A percentile compares a stretch with the other conserved stretches of the same genome.
Conservation (phyloP, 2,888 invertebrate species). For the Tipula confusa region DNA sequence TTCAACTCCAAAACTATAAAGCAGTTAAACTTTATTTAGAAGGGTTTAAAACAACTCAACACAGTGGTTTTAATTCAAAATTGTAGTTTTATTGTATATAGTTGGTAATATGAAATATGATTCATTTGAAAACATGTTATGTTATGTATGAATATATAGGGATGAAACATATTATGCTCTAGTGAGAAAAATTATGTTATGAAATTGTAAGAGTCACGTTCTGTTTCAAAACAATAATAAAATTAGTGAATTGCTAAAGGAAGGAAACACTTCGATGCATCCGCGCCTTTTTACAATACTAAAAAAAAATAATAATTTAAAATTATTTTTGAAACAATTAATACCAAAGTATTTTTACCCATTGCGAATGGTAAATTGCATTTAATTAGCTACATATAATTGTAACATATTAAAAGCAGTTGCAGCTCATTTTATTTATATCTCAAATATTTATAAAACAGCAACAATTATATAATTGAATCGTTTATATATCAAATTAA, state of each 20-base stretch:
- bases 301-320: too few relatives aligned
- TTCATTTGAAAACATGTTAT: not conserved
- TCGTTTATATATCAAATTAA: not conserved
- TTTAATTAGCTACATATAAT: too few relatives aligned
- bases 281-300: too few relatives aligned
- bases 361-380: too few relatives aligned
- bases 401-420: too few relatives aligned
- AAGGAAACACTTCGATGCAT: too few relatives aligned
- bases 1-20: not conserved
- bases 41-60: not conserved
- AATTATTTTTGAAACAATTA: too few relatives aligned
- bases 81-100: not conserved
- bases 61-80: not conserved
- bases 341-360: too few relatives aligned
- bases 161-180: not conserved
- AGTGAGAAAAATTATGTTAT: not conserved
- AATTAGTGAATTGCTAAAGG: too few relatives aligned
- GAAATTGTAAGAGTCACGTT: not conserved
- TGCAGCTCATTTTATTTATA: too few relatives aligned
- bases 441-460: too few relatives aligned
- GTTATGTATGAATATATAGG: not conserved
- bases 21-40: not conserved
- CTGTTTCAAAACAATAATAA: too few relatives aligned
- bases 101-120: not conserved
- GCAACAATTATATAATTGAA: not conserved